Base-by-base conservation (phyloP, 2,888 invertebrate species). In the Leptinotarsa haldemani region DNA sequence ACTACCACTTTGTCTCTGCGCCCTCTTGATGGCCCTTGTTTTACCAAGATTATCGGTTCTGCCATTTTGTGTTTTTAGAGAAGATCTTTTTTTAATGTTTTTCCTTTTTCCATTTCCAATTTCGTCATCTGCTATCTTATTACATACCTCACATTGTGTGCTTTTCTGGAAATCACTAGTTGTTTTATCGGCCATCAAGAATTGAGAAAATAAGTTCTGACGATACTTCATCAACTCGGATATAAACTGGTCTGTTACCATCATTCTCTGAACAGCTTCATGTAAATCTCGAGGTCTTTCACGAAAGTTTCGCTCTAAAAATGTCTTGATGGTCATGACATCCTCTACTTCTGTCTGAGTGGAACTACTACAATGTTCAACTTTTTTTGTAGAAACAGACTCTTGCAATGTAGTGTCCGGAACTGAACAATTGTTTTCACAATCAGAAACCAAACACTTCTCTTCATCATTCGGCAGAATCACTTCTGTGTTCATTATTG, bases 161-260 rank as follows among this genome's bases (percentile, higher is more conserved):
- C 9, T 40, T 40, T 40, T 40, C 2, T 40, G 40, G 1, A 40
- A 40, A 12, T 40, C 40, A 40, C 40, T 40, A 46, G 9, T n/a
- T 20, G 18, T 13, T 47, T 25, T 30, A 25, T 40, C 40, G n/a
- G 40, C 25, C 30, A 9, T 40, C 30, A 46, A 16, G 47, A 75
- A 73, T 65, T 71, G 79, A 46, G 71, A 74, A 79, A 79, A 81
- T 52, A 82, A 70, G 46, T 70, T 66, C 61, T 81, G 79, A 40
- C 83, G 77, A 58, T 82, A 79, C 64, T 79, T 76, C 13, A 79
- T 80, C 20, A 85, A 75, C 64, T 81, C 76, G 65, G 73, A 75
- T 68, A 85, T 80, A 72, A 82, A 83, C 53, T 77, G 73, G 77
- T 85, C 84, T 52, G 85, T 81, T 56, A 79, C 70, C 40, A 79